These are phyloP conservation scores for Picus viridis DNA, from an alignment of 2,797 vertebrate species.

Conservation along the genomic window DNA sequence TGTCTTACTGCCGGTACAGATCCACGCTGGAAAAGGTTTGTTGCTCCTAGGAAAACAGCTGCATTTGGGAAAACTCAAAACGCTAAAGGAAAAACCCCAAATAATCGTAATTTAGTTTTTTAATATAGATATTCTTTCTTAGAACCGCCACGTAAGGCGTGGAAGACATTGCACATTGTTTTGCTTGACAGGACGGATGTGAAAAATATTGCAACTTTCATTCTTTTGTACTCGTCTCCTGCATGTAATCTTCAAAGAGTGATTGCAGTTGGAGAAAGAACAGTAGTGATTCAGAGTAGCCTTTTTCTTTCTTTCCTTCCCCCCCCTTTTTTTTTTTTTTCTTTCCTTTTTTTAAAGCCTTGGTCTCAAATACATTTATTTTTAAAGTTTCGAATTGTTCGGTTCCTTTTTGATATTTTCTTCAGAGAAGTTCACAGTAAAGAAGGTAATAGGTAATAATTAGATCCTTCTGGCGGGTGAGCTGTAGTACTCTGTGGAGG, in stretches of 20 bases:
- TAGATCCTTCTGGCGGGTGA: slow-evolving; percentile 47
- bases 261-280: neutral
- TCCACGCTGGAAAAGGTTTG: neutral
- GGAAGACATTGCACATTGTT: neutral
- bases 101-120: neutral
- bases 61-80: accelerated
- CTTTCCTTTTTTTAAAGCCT: neutral
- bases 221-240: neutral
- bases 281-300: neutral
- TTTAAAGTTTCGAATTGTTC: slow-evolving; percentile 67
- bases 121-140: neutral
- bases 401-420: slow-evolving; percentile 63
- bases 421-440: slow-evolving; percentile 64
- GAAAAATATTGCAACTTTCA: slow-evolving; percentile 12
- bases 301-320: neutral
- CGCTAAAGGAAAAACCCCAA: neutral
- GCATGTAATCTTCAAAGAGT: neutral
- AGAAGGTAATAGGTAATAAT: slow-evolving; percentile 59
- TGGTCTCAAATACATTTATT: slow-evolving; percentile 8
- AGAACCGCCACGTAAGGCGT: neutral
- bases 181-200: neutral
- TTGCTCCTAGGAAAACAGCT: neutral
- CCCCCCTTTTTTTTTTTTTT: too few species aligned
- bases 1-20: neutral
- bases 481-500: slow-evolving; percentile 36